Conservation (phyloP, 2,888 invertebrate genomes). For the Prosapia bicincta region DNA sequence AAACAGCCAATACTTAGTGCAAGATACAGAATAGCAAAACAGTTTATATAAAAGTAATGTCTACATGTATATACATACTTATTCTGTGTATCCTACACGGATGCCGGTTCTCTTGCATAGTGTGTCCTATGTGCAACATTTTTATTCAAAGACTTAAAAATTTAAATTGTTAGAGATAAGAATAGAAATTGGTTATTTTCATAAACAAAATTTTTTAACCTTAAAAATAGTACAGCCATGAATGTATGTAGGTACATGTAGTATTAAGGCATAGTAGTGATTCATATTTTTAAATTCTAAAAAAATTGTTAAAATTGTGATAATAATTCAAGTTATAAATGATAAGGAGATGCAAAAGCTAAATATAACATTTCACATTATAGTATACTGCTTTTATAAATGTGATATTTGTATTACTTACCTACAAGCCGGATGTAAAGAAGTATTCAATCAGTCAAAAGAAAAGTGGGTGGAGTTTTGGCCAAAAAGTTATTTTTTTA, state of each 20-base stretch:
- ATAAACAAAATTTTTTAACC: background rate
- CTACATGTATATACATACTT: background rate
- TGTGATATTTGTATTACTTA: no score
- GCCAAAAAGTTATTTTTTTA: no score
- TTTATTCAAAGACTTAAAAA: no score
- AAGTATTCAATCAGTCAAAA: no score
- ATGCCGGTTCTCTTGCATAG: no score
- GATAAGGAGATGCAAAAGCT: no score
- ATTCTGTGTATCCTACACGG: background rate
- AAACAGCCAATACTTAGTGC: background rate
- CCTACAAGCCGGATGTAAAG: no score
- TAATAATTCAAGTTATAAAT: background rate
- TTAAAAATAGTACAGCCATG: background rate
- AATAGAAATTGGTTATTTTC: background rate
- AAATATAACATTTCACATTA: no score
- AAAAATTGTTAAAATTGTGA: background rate
- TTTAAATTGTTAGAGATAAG: background rate
- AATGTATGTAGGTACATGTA: background rate
- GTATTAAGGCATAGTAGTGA: background rate
- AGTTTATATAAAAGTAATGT: background rate
- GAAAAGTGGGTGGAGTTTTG: no score
- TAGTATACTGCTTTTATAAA: no score
- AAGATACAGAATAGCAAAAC: conserved; percentile 19
- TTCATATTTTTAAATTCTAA: background rate
- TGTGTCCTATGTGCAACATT: no score